Evolutionary conservation across 92 coral and sea anemone genomes (phyloP).

Genomic region (Zoanthus sansibaricus): DNA sequence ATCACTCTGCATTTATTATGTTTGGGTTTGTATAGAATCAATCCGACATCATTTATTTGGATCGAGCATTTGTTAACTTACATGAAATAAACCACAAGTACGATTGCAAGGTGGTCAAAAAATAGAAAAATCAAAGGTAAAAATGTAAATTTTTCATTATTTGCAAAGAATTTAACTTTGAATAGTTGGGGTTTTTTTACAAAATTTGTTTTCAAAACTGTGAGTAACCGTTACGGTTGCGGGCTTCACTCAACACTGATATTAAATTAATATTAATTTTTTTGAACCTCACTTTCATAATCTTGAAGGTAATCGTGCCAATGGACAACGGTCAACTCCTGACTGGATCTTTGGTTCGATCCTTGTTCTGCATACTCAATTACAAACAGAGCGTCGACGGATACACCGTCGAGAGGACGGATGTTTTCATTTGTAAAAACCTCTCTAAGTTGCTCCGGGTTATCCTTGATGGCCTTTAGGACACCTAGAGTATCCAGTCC

Average conservation of each 20-base stretch:
- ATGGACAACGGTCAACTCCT: constrained; percentile 66
- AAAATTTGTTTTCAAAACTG: too few species aligned
- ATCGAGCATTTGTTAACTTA: not conserved
- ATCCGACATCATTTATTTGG: not conserved
- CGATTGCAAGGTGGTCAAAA: not conserved
- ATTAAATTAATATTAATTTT: not conserved
- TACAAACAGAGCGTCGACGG: constrained; percentile 50
- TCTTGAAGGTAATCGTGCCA: constrained; percentile 78
- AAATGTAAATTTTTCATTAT: not conserved
- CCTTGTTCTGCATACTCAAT: constrained; percentile 54
- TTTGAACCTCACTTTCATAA: constrained; percentile 51
- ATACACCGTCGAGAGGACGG: constrained; percentile 45
- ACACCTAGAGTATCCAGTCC: constrained; percentile 58
- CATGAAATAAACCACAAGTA: not conserved
- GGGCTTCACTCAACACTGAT: not conserved
- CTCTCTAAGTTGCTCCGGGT: constrained; percentile 59
- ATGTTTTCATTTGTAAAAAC: constrained; percentile 43
- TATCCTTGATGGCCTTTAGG: constrained; percentile 30
- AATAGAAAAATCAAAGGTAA: not conserved
- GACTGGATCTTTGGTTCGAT: constrained; percentile 48
- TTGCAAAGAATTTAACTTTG: not conserved
- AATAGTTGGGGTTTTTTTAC: not conserved
- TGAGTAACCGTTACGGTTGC: too few species aligned
- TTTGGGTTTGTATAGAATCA: not conserved
- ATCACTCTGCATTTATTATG: not conserved